Evolutionary conservation across 1,140 invertebrate species (phyloP), one percentile per base, ranked within the genome.

Genomic region (Drosophila truncata): DNA sequence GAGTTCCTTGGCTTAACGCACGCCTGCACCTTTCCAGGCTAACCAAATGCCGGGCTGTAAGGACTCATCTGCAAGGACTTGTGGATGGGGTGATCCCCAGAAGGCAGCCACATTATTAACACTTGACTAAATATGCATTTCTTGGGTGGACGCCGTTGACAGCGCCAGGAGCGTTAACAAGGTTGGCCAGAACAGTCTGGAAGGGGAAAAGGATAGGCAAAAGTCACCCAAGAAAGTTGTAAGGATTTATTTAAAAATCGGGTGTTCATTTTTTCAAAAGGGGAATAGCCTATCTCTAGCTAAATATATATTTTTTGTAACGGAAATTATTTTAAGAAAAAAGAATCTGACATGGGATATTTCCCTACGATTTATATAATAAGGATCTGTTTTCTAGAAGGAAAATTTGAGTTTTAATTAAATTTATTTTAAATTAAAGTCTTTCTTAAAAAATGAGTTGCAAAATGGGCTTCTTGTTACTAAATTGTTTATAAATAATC

Each of bases 101-200:
- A 65, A 78, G 86, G 81, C 78, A 82, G 74, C 82, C 87, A 66
- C 78, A 91, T 92, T 92, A 92, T 92, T 92, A 92, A 92, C 91
- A 92, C 91, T 92, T 73, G 91, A 92, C 91, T 92, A 74, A 92
- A 92, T 92, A 92, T 92, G 91, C 91, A 91, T 92, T 92, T 92
- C 86, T 92, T 92, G 78, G 75, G 71, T 79, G 67, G 76, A 87
- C 80, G 63, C 66, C 70, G 83, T 87, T 78, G 74, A 81, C 81
- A 66, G 74, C 63, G 64, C 47, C 72, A 80, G 63, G 78, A 84
- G 84, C 73, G 83, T 60, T 90, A 88, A 90, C 85, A 88, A 88
- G 80, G 78, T 69, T 74, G 77, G 58, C 39, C 39, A 37, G 27
- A 55, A 35, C 41, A 50, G 77, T 46, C 50, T 60, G 65, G 33